These are phyloP conservation scores for Dryococelus australis DNA, from an alignment of 2,888 invertebrate species.

Conservation along the genomic window DNA sequence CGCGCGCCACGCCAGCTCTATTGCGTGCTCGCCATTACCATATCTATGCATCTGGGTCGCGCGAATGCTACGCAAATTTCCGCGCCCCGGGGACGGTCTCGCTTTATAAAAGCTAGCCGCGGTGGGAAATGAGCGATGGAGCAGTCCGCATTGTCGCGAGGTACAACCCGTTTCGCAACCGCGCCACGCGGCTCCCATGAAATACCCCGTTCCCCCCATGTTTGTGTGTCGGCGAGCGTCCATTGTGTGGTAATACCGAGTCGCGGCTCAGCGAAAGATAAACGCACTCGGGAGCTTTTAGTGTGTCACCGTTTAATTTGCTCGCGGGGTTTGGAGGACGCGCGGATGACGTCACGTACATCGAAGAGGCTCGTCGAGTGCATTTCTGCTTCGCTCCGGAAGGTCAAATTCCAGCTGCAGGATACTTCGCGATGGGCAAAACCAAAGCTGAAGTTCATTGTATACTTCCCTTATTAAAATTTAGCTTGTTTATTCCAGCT, in stretches of 20 bases:
- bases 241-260: neutral
- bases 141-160: neutral
- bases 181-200: neutral
- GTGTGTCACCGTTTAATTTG: neutral
- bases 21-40: neutral
- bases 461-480: too few relatives aligned
- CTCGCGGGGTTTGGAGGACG: neutral
- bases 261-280: neutral
- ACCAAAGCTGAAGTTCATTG: too few relatives aligned
- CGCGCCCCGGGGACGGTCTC: neutral
- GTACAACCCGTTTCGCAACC: neutral
- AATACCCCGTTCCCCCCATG: too few relatives aligned
- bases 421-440: too few relatives aligned
- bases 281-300: neutral
- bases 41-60: conserved; percentile 16
- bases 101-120: neutral
- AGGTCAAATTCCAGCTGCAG: too few relatives aligned
- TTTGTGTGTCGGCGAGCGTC: neutral
- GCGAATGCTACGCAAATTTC: neutral
- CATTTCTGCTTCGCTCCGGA: neutral
- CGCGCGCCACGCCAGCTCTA: neutral
- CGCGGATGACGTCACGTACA: neutral
- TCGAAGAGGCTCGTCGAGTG: neutral
- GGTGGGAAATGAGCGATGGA: neutral
- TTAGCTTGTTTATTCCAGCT: too few relatives aligned